A percentile compares a stretch with the other conserved stretches of the same genome.
phyloP scores from a whole-genome alignment of 23 tunicate genomes.

The Trididemnum clinides region DNA sequence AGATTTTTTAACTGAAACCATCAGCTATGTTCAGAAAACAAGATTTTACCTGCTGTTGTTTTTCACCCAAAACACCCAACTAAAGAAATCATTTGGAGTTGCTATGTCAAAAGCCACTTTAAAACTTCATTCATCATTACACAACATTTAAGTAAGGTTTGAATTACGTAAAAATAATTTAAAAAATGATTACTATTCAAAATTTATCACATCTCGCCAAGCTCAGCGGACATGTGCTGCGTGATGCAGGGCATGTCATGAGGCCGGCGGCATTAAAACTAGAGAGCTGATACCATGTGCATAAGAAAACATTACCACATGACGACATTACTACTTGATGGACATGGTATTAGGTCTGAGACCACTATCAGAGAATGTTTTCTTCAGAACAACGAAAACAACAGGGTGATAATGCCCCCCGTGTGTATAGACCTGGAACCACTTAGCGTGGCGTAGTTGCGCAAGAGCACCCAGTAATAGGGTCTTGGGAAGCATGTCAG shows the following conservation, averaged over 20 bases:
- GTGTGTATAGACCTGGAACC: conserved; percentile 76
- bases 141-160: no score
- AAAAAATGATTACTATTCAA: background rate
- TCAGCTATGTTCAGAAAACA: no score
- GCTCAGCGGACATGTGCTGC: conserved; percentile 62
- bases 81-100: no score
- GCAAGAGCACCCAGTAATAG: conserved; percentile 85
- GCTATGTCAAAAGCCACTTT: no score
- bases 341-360: conserved; percentile 70
- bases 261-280: conserved; percentile 36
- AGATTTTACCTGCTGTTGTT: no score
- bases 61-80: no score
- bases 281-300: conserved; percentile 82
- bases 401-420: conserved; percentile 1
- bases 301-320: background rate
- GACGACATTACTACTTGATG: background rate
- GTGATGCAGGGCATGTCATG: conserved; percentile 47
- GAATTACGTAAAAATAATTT: no score
- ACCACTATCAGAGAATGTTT: background rate
- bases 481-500: conserved; percentile 63
- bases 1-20: no score
- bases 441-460: conserved; percentile 77
- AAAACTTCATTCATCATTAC: no score
- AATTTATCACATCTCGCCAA: conserved; percentile 4
- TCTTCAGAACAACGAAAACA: background rate